A percentile compares a stretch with the other conserved stretches of the same genome.
Evolutionary conservation across 2,113 vertebrate species (phyloP).

Genomic region (Prietella phreatophila): DNA sequence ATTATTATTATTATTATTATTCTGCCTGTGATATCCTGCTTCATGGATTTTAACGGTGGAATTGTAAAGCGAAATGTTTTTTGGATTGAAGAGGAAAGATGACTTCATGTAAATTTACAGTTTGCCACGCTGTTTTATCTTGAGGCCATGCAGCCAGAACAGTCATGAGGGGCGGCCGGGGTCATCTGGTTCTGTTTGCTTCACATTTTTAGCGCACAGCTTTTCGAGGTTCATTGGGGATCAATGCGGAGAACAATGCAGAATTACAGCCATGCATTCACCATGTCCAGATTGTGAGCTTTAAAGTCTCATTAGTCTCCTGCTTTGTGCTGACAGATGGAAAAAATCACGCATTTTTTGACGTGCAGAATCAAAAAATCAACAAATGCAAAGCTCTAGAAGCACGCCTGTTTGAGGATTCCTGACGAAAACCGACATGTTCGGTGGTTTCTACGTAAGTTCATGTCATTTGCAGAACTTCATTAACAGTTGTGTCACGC

Average conservation of each 20-base stretch:
- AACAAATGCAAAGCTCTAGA: background rate
- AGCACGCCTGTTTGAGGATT: background rate
- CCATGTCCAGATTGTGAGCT: constrained; percentile 38
- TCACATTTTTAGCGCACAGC: constrained; percentile 28
- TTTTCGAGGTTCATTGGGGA: constrained; percentile 37
- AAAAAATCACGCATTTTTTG: constrained; percentile 29
- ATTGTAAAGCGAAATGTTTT: constrained; percentile 17
- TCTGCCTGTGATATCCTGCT: background rate
- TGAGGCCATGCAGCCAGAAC: constrained; percentile 28
- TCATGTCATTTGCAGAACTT: background rate
- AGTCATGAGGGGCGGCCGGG: constrained; percentile 8
- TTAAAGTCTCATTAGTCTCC: constrained; percentile 17
- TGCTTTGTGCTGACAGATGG: constrained; percentile 38
- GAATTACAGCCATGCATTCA: constrained; percentile 40
- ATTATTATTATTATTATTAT: background rate
- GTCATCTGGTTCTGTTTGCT: constrained; percentile 48
- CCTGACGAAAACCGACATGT: background rate
- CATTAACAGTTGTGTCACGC: background rate
- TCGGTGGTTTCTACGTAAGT: background rate
- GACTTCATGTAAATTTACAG: constrained; percentile 44
- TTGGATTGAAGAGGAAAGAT: constrained; percentile 15
- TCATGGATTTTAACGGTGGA: background rate
- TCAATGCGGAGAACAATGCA: constrained; percentile 21
- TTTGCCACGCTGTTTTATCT: constrained; percentile 42
- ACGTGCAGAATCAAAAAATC: constrained; percentile 4